Evolutionary conservation across 2,797 vertebrate genomes (phyloP).

Genomic region (Mus spretus): DNA sequence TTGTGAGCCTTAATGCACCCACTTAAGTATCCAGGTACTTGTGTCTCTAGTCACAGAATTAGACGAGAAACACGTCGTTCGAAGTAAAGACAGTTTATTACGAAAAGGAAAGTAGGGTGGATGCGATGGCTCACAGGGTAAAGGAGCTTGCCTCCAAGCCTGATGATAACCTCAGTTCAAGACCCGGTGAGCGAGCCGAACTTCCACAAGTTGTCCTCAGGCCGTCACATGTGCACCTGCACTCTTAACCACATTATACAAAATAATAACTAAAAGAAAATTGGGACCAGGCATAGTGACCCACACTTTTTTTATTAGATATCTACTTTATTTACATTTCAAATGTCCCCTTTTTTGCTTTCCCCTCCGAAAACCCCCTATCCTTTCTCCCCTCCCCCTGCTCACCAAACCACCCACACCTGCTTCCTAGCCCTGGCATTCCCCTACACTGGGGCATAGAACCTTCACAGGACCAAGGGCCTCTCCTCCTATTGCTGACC

Average conservation of each 20-base stretch:
- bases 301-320: no score
- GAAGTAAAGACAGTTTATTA: neutral
- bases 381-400: no score
- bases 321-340: no score
- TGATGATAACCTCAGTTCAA: neutral
- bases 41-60: neutral
- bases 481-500: no score
- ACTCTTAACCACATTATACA: neutral
- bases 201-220: neutral
- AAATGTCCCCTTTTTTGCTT: no score
- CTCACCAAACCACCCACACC: no score
- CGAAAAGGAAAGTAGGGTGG: neutral
- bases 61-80: neutral
- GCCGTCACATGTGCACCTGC: neutral
- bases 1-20: neutral
- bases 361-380: no score
- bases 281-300: neutral
- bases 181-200: neutral
- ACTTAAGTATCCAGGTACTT: no score
- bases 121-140: neutral
- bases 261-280: neutral
- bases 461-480: no score
- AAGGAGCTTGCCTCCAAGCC: neutral
- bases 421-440: no score
- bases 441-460: no score